phyloP scores from a whole-genome alignment of 2,888 invertebrate genomes.

The Hetaerina titia region DNA sequence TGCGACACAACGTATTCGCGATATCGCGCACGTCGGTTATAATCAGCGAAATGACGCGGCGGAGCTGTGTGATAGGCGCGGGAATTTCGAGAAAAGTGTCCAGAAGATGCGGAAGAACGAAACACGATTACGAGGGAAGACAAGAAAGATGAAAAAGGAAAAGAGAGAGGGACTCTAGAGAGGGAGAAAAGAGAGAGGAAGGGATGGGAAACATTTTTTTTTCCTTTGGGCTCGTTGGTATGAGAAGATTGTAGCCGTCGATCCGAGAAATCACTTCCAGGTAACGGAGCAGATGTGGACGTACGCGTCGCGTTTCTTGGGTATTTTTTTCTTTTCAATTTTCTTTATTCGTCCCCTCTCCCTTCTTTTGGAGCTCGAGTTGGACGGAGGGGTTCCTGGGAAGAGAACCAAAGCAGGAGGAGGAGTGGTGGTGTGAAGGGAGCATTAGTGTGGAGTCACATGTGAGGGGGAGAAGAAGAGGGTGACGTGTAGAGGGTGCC shows the following conservation, averaged over 20 bases:
- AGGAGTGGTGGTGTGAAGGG: background rate
- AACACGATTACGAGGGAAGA: too few species aligned
- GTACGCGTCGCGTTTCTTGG: background rate
- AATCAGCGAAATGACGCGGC: slow-evolving; percentile 4
- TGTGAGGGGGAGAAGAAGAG: background rate
- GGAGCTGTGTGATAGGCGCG: background rate
- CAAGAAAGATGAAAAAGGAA: too few species aligned
- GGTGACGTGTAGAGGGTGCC: background rate
- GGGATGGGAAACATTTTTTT: background rate
- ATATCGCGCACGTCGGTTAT: background rate
- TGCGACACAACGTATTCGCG: background rate
- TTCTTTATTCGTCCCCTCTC: background rate
- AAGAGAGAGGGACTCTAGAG: too few species aligned
- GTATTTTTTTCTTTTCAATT: background rate
- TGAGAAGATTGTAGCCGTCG: background rate
- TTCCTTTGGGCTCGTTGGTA: background rate
- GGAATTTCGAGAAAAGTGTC: background rate
- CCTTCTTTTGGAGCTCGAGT: background rate
- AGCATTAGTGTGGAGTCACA: too few species aligned
- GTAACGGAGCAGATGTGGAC: slow-evolving; percentile 16
- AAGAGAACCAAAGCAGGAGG: background rate
- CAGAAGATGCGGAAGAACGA: too few species aligned
- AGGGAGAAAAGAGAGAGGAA: too few species aligned
- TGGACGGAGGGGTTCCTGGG: background rate
- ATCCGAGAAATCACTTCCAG: slow-evolving; percentile 47